Evolutionary conservation across 2,888 invertebrate genomes (phyloP).

Genomic region (Apodemia duryi): DNA sequence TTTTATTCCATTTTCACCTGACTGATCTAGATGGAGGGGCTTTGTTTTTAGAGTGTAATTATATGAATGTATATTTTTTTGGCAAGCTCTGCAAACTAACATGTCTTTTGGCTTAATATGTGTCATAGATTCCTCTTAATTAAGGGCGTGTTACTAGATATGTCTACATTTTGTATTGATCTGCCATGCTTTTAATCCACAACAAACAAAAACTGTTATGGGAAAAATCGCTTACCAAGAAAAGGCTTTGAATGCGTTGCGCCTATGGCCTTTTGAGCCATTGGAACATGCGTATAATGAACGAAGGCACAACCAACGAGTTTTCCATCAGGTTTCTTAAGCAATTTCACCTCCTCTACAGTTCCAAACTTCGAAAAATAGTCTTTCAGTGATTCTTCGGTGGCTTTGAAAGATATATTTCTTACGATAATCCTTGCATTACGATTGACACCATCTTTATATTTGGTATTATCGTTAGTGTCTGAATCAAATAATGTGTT

Average conservation of each 20-base stretch:
- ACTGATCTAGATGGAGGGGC: no score
- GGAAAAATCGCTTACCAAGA: constrained; percentile 64
- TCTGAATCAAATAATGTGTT: constrained; percentile 32
- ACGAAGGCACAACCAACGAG: constrained; percentile 95
- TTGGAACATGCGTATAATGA: constrained; percentile 87
- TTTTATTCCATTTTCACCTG: no score
- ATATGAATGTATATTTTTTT: no score
- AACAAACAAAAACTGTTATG: background rate
- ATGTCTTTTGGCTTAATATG: no score
- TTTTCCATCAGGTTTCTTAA: constrained; percentile 88
- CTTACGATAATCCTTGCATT: constrained; percentile 84
- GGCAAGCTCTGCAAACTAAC: no score
- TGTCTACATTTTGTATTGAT: no score
- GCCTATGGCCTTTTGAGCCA: constrained; percentile 91
- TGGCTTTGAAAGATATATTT: constrained; percentile 88
- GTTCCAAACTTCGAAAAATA: constrained; percentile 89
- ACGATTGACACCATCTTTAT: constrained; percentile 38
- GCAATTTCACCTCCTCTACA: constrained; percentile 86
- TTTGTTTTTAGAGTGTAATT: no score
- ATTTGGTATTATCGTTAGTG: constrained; percentile 37
- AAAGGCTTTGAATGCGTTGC: constrained; percentile 85
- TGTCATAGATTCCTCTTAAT: no score
- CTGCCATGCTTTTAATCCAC: no score
- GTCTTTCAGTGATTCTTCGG: constrained; percentile 84
- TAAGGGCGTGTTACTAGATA: no score